Evolutionary conservation across 1,140 invertebrate genomes (phyloP), one percentile per base, ranked within the genome.

Genomic region (Drosophila repletoides): DNA sequence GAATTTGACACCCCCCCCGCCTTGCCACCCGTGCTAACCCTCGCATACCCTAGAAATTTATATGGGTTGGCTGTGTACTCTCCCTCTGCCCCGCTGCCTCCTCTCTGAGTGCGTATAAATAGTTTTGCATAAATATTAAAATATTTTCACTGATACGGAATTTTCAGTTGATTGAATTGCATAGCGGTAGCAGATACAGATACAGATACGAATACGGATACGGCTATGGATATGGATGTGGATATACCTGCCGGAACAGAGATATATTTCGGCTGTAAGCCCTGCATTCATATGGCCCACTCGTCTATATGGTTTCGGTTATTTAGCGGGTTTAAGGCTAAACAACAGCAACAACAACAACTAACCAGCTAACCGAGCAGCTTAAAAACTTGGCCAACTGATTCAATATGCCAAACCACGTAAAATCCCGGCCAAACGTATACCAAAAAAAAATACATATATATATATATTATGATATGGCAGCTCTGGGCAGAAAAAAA

Each of bases 71-170:
- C n/a, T n/a, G n/a, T n/a, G n/a, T n/a, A n/a, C n/a, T n/a, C n/a
- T n/a, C n/a, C n/a, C n/a, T n/a, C n/a, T n/a, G n/a, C n/a, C n/a
- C 38, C 17, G 5, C 7, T 7, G 26, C 17, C 53, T 28, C 14
- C 7, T 40, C 41, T 60, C 26, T 19, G 59, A n/a, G 17, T 41
- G 43, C 61, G 49, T 55, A 61, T 74, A 84, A 84, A 77, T 73
- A 64, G 77, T 55, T 79, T 79, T 79, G 75, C 75, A 79, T 79
- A 79, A 79, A 84, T 86, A 86, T 86, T 74, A 64, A 84, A 84
- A 84, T 84, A 84, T 86, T 86, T 83, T 60, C 79, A 84, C 66
- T 75, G 76, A 80, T 75, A 84, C 71, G 79, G 70, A 83, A 83
- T 84, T 83, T 84, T 71, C 80, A 75, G 69, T 72, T 84, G 79